These are phyloP conservation scores for Drosophila murphyi DNA, from an alignment of 1,140 invertebrate species.

Conservation along the genomic window DNA sequence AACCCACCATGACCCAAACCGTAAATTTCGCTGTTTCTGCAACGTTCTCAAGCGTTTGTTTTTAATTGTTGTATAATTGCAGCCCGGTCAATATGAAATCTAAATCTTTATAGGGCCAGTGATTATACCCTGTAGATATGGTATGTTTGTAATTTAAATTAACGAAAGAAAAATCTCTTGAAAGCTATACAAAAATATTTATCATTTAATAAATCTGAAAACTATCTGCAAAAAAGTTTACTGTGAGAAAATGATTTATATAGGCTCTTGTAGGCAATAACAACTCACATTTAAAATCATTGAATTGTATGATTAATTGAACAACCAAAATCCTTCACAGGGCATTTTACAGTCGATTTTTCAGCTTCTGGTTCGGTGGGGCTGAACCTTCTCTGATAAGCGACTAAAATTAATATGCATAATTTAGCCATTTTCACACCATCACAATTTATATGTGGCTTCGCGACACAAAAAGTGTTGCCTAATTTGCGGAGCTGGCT, in stretches of 20 bases:
- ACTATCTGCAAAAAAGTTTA: too few species aligned
- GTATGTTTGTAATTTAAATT: neutral
- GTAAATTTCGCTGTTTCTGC: conserved; percentile 20
- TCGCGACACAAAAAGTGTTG: conserved; percentile 19
- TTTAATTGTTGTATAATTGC: conserved; percentile 79
- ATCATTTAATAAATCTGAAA: too few species aligned
- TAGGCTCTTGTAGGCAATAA: too few species aligned
- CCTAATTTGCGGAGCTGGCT: conserved; percentile 14
- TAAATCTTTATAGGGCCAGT: conserved; percentile 33
- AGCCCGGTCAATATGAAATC: conserved; percentile 25
- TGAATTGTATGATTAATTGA: too few species aligned
- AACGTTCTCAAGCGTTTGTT: conserved; percentile 45
- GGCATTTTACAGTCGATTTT: neutral
- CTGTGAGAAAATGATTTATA: too few species aligned
- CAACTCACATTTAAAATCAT: too few species aligned
- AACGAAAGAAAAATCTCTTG: neutral
- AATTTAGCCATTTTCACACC: conserved; percentile 20
- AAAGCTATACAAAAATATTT: too few species aligned
- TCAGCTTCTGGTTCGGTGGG: neutral
- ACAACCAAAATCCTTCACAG: neutral
- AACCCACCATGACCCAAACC: neutral
- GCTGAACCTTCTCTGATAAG: conserved; percentile 38
- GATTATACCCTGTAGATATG: neutral
- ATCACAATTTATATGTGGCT: conserved; percentile 21
- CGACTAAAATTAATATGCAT: conserved; percentile 8